These are phyloP conservation scores for Operophtera brumata DNA, from an alignment of 2,888 invertebrate species.

Conservation along the genomic window DNA sequence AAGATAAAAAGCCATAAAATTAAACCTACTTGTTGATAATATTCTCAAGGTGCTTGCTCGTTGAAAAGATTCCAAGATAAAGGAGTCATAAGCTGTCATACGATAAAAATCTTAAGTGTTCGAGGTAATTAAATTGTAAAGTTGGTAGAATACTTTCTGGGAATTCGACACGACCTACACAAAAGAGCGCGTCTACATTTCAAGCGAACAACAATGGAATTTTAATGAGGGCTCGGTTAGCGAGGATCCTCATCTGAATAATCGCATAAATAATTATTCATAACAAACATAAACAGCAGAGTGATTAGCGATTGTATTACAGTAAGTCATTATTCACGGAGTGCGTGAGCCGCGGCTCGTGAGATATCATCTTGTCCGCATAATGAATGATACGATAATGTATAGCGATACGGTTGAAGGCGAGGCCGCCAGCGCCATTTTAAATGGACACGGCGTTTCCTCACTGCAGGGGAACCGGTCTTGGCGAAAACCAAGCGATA, in stretches of 20 bases:
- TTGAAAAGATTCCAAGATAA: too few species aligned
- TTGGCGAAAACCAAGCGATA: conserved; percentile 36
- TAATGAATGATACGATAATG: conserved; percentile 56
- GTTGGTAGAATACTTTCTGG: conserved; percentile 38
- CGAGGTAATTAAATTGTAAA: conserved; percentile 25
- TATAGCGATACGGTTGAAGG: conserved; percentile 44
- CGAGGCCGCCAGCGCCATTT: conserved; percentile 45
- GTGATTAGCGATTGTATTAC: conserved; percentile 48
- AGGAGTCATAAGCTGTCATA: neutral
- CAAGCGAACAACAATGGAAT: conserved; percentile 68
- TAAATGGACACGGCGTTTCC: conserved; percentile 47
- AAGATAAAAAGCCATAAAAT: too few species aligned
- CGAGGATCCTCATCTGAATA: conserved; percentile 70
- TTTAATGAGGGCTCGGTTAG: conserved; percentile 70
- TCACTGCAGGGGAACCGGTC: conserved; percentile 46
- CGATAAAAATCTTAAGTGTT: conserved; percentile 19
- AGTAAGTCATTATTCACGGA: conserved; percentile 46
- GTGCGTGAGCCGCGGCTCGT: conserved; percentile 36
- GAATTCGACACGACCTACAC: conserved; percentile 56
- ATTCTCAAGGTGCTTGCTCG: too few species aligned
- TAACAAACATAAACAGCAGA: conserved; percentile 61
- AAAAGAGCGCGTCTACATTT: conserved; percentile 57
- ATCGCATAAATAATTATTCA: conserved; percentile 72
- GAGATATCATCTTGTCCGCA: conserved; percentile 47
- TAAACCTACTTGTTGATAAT: too few species aligned